Evolutionary conservation across 2,113 vertebrate species (phyloP).

Genomic region (Monarcha castaneiventris): DNA sequence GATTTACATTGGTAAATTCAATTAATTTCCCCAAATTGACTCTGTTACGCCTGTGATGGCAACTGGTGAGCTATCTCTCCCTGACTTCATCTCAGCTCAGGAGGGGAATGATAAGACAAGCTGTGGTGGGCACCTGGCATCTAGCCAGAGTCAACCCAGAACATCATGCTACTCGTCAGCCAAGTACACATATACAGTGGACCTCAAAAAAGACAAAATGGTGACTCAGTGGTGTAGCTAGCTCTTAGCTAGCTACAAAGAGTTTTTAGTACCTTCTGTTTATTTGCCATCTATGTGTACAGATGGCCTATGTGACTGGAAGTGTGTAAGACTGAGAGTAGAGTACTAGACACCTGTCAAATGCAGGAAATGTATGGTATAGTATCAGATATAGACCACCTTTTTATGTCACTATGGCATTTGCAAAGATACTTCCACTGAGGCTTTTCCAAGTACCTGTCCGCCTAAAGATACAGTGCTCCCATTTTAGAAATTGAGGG

Average conservation of each 20-base stretch:
- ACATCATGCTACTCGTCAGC: not conserved
- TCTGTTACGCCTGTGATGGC: not conserved
- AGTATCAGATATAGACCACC: not conserved
- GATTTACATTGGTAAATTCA: not conserved
- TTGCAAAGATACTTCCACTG: not conserved
- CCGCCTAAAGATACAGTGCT: not conserved
- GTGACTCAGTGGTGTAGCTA: not conserved
- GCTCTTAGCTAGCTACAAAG: not conserved
- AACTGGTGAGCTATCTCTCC: not conserved
- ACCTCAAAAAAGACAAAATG: not conserved
- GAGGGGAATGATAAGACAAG: not conserved
- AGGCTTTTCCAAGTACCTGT: not conserved
- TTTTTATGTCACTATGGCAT: not conserved
- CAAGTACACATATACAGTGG: not conserved
- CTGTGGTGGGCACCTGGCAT: not conserved
- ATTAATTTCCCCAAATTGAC: not conserved
- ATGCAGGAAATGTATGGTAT: not conserved
- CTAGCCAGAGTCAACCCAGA: not conserved
- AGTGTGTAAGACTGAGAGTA: not conserved
- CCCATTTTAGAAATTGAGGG: not conserved
- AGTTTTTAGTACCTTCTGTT: not conserved
- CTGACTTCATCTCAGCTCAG: not conserved
- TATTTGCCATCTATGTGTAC: not conserved
- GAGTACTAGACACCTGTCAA: not conserved
- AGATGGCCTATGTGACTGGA: not conserved